A percentile compares a stretch with the other conserved stretches of the same genome.
These are phyloP conservation scores for Thera britannica DNA, from an alignment of 2,888 invertebrate species.

Conservation along the genomic window DNA sequence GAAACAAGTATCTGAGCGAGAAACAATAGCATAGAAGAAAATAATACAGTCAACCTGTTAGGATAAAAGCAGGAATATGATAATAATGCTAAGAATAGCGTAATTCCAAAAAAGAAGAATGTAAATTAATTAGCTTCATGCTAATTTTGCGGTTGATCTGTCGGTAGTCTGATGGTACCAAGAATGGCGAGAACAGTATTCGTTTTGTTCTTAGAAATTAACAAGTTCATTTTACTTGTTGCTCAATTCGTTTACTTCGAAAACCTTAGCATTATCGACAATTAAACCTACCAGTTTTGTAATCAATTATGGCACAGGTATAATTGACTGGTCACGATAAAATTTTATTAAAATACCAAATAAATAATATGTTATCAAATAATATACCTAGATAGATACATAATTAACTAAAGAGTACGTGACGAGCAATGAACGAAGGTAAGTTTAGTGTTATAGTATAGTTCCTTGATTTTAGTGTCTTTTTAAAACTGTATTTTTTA, in stretches of 20 bases:
- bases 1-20: too few species aligned
- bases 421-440: too few species aligned
- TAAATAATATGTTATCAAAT: too few species aligned
- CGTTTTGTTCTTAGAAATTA: constrained; percentile 73
- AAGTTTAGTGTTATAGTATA: too few species aligned
- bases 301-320: constrained; percentile 1
- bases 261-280: constrained; percentile 43
- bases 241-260: constrained; percentile 61
- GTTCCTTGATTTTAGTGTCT: too few species aligned
- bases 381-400: too few species aligned
- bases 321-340: too few species aligned
- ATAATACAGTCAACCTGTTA: not conserved
- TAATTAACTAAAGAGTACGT: too few species aligned
- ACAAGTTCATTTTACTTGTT: constrained; percentile 64
- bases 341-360: too few species aligned
- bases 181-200: constrained; percentile 56
- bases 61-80: not conserved
- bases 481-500: too few species aligned
- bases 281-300: constrained; percentile 31
- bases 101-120: constrained; percentile 15
- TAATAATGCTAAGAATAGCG: not conserved
- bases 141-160: constrained; percentile 49
- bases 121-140: constrained; percentile 42
- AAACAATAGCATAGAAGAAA: too few species aligned
- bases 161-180: constrained; percentile 39